Conservation (phyloP, 1,140 invertebrate genomes). For the Aricia agestis region DNA sequence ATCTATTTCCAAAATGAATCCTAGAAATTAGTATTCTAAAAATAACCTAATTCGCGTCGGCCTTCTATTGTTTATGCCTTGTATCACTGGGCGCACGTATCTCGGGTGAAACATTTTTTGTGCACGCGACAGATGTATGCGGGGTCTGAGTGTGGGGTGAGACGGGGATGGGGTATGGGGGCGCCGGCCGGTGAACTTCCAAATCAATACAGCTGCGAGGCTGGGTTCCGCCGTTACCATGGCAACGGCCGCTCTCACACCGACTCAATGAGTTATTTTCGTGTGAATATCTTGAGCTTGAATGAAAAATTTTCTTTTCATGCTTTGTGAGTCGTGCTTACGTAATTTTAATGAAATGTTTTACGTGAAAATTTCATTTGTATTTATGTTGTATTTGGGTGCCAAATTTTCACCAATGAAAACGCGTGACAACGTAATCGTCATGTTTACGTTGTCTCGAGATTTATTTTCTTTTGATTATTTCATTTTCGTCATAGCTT, state of each 20-base stretch:
- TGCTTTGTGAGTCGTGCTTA: neutral
- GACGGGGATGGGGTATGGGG: constrained; percentile 28
- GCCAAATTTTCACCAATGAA: too few species aligned
- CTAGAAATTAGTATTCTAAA: too few species aligned
- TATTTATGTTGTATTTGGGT: too few species aligned
- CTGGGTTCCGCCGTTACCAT: constrained; percentile 48
- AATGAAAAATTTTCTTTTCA: neutral
- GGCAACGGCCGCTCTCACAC: constrained; percentile 31
- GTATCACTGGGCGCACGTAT: neutral
- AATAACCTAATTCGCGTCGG: too few species aligned
- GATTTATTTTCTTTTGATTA: too few species aligned
- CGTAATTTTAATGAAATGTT: too few species aligned
- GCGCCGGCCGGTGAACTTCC: constrained; percentile 58
- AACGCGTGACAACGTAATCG: too few species aligned
- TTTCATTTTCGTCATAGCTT: too few species aligned
- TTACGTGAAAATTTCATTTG: too few species aligned
- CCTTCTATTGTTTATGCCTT: neutral
- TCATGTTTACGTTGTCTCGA: too few species aligned
- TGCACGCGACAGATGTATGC: constrained; percentile 24
- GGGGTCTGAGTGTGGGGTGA: constrained; percentile 2
- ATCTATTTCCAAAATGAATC: too few species aligned
- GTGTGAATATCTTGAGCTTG: constrained; percentile 1
- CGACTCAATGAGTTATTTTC: constrained; percentile 4
- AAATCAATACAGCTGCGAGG: constrained; percentile 68
- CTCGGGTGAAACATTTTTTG: constrained; percentile 24